A percentile compares a stretch with the other conserved stretches of the same genome.
These are phyloP conservation scores for Thereuonema tuberculata DNA, from an alignment of 1,140 invertebrate genomes.

Conservation along the genomic window DNA sequence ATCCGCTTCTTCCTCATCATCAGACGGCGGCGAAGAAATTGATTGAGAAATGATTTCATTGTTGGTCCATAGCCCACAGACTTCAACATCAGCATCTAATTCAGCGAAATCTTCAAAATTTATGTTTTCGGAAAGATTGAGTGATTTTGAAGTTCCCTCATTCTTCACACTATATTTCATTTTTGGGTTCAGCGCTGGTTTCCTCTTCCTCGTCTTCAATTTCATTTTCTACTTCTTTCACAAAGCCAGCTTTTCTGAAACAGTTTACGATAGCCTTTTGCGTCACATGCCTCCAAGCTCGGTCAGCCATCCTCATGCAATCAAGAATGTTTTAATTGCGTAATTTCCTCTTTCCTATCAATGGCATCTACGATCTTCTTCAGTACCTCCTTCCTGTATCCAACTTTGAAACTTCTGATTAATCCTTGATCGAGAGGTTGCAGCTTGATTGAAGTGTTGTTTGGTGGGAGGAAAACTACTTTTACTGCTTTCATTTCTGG, in stretches of 20 bases:
- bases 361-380: too few species aligned
- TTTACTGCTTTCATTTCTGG: conserved; percentile 12
- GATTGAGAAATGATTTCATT: too few species aligned
- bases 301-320: too few species aligned
- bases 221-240: background rate
- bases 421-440: too few species aligned
- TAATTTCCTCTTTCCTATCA: too few species aligned
- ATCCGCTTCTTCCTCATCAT: too few species aligned
- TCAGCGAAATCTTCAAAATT: background rate
- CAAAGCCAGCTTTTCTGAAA: background rate
- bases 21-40: too few species aligned
- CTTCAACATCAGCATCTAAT: background rate
- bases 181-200: background rate
- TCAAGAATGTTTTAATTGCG: too few species aligned
- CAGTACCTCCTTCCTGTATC: conserved; percentile 15
- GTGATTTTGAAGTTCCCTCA: background rate
- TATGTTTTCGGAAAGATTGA: background rate
- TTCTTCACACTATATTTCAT: background rate
- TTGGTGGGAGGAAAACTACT: too few species aligned
- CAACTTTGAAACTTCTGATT: too few species aligned
- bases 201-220: background rate
- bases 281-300: background rate
- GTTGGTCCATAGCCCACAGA: background rate
- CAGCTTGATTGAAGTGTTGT: conserved; percentile 19
- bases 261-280: too few species aligned